A percentile compares a stretch with the other conserved stretches of the same genome.
phyloP scores from a whole-genome alignment of 1,140 invertebrate species.

The Temnothorax longispinosus region DNA sequence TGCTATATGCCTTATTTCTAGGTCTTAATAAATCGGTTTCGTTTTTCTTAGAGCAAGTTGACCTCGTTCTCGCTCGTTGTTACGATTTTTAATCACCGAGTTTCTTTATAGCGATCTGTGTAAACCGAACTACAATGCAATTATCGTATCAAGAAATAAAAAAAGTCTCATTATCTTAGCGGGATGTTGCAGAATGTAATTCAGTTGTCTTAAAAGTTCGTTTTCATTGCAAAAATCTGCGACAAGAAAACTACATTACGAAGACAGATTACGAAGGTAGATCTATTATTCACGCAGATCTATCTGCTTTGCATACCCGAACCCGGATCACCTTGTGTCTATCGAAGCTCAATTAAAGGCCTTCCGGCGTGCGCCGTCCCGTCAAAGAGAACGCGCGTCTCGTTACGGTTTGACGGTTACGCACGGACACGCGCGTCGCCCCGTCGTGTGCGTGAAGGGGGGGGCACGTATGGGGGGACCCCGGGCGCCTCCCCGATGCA shows the following conservation, averaged over 20 bases:
- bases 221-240: not conserved
- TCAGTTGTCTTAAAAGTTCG: too few relatives aligned
- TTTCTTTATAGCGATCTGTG: not conserved
- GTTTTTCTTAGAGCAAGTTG: not conserved
- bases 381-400: conserved; percentile 57
- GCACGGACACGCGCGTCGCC: conserved; percentile 56
- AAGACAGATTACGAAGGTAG: not conserved
- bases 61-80: not conserved
- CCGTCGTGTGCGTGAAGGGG: conserved; percentile 27
- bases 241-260: too few relatives aligned
- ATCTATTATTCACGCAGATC: not conserved
- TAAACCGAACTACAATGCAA: not conserved
- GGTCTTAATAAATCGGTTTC: not conserved
- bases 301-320: conserved; percentile 6
- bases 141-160: not conserved
- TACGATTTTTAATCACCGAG: not conserved
- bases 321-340: conserved; percentile 4
- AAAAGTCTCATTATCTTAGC: not conserved
- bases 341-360: conserved; percentile 31
- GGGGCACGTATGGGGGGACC: conserved; percentile 28
- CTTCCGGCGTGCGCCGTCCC: conserved; percentile 31
- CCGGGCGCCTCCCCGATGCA: not conserved
- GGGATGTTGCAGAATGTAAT: not conserved
- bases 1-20: not conserved
- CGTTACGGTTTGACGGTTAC: conserved; percentile 80